Percentiles rank a stretch among this genome's conserved stretches.
Evolutionary conservation across 2,888 invertebrate species (phyloP).

Genomic region (Temnothorax unifasciatus): DNA sequence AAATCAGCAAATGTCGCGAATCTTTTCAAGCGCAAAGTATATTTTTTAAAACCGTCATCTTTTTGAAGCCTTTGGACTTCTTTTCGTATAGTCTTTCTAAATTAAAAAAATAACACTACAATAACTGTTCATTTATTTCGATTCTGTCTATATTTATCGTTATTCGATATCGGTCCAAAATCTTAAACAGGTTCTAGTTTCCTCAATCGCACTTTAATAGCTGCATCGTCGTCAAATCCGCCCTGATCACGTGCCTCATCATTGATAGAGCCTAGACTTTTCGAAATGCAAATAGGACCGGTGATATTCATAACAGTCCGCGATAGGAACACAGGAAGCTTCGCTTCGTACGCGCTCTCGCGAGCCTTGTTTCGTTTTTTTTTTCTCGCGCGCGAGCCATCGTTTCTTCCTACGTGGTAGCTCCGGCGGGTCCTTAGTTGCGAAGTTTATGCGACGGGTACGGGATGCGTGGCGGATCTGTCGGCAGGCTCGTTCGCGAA

Average conservation of each 20-base stretch:
- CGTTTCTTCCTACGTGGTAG: constrained; percentile 49
- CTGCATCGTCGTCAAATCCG: not conserved
- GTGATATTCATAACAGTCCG: constrained; percentile 14
- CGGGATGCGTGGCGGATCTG: constrained; percentile 68
- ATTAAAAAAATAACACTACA: not conserved
- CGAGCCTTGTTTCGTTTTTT: not conserved
- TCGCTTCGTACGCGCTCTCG: constrained; percentile 4
- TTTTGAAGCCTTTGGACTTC: not conserved
- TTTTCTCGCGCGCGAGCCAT: constrained; percentile 47
- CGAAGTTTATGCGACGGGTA: constrained; percentile 66
- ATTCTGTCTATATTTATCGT: not conserved
- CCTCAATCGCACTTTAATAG: not conserved
- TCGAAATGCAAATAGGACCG: constrained; percentile 14
- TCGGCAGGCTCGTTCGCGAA: constrained; percentile 68
- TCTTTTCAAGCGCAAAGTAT: not conserved
- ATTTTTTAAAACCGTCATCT: not conserved
- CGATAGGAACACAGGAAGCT: constrained; percentile 18
- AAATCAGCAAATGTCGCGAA: not conserved
- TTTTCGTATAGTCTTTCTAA: not conserved
- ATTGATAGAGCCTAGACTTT: not conserved
- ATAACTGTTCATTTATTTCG: not conserved
- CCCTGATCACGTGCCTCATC: not conserved
- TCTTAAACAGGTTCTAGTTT: not conserved
- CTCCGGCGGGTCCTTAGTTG: constrained; percentile 59
- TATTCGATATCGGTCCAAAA: not conserved